phyloP scores from a whole-genome alignment of 2,113 vertebrate species.

The Brachypteracias leptosomus region DNA sequence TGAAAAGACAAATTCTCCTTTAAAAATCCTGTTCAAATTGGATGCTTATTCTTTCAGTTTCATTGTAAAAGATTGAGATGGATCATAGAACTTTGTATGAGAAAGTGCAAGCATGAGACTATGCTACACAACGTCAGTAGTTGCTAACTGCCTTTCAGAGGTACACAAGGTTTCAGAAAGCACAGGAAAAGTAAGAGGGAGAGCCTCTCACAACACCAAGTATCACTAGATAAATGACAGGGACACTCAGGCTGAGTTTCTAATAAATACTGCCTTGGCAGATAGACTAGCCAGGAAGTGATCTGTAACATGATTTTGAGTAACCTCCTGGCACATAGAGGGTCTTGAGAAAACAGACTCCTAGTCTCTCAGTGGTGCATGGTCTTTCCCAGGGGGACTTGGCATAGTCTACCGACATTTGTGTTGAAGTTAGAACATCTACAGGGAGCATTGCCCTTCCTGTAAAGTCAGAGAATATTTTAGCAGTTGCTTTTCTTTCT shows the following conservation, averaged over 20 bases:
- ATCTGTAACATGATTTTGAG: neutral
- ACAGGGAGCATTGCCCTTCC: fast-evolving
- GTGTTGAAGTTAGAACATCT: neutral
- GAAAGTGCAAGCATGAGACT: neutral
- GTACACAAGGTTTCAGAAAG: neutral
- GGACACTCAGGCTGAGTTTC: neutral
- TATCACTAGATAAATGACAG: neutral
- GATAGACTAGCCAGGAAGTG: neutral
- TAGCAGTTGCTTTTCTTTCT: neutral
- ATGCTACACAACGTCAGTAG: neutral
- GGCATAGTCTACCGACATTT: fast-evolving
- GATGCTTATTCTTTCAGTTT: neutral
- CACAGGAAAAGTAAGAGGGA: neutral
- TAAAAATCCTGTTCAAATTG: neutral
- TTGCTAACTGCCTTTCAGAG: neutral
- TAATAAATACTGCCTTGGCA: neutral
- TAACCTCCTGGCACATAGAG: neutral
- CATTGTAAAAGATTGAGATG: neutral
- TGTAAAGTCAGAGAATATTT: neutral
- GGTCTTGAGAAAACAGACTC: neutral
- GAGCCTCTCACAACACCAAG: neutral
- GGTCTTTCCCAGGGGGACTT: fast-evolving
- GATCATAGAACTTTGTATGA: neutral
- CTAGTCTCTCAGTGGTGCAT: neutral
- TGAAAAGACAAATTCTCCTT: neutral